These are phyloP conservation scores for Mythimna albipuncta DNA, from an alignment of 2,888 invertebrate species.

Conservation along the genomic window DNA sequence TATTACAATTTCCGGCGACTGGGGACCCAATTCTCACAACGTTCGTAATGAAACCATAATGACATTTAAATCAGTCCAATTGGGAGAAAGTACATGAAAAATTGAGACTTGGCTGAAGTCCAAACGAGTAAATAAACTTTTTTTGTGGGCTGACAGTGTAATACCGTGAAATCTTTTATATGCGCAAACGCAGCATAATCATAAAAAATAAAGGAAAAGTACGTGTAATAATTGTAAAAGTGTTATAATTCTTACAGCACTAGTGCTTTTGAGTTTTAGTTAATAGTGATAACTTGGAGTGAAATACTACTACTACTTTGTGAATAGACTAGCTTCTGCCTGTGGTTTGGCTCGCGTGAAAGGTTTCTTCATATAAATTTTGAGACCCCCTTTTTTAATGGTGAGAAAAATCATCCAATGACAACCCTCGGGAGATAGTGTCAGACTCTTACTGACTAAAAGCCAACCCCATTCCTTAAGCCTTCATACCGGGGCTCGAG, in stretches of 20 bases:
- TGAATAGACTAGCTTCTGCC: too few relatives aligned
- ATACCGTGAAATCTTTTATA: constrained; percentile 40
- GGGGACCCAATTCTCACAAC: constrained; percentile 23
- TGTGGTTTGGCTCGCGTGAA: too few relatives aligned
- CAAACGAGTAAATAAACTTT: constrained; percentile 60
- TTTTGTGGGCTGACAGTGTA: constrained; percentile 36
- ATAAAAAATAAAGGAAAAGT: too few relatives aligned
- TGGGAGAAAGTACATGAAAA: constrained; percentile 51
- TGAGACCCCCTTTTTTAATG: too few relatives aligned
- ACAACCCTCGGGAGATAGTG: too few relatives aligned
- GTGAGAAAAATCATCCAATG: too few relatives aligned
- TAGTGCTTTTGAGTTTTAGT: not conserved
- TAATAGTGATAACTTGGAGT: too few relatives aligned
- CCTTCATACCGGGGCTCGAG: too few relatives aligned
- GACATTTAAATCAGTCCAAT: constrained; percentile 61
- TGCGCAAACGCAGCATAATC: not conserved
- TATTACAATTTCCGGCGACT: constrained; percentile 34
- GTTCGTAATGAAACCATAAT: constrained; percentile 53
- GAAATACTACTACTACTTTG: too few relatives aligned
- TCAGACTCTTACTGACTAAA: too few relatives aligned
- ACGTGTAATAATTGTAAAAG: constrained; percentile 26
- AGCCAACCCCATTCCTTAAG: too few relatives aligned
- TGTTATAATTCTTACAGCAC: constrained; percentile 36
- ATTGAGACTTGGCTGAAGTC: constrained; percentile 51
- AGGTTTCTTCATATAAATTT: too few relatives aligned